Percentiles rank a stretch among this genome's conserved stretches.
Conservation (phyloP, 2,797 vertebrate genomes). For the Platyrinchus mystaceus region DNA sequence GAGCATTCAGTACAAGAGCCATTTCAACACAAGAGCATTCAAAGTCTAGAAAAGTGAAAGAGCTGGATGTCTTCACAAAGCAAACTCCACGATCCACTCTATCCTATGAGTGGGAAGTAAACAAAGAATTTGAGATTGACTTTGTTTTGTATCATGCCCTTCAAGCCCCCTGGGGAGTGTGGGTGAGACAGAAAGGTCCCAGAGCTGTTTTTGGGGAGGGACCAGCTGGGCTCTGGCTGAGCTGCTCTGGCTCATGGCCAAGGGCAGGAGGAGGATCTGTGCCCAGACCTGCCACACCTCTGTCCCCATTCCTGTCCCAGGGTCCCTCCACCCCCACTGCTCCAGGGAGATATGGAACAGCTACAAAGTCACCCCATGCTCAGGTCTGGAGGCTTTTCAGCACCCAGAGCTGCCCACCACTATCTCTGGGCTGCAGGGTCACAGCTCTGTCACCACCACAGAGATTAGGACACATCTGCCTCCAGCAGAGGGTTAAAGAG, state of each 20-base stretch:
- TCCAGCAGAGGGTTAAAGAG: neutral
- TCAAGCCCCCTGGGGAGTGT: neutral
- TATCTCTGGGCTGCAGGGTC: neutral
- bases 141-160: rapidly evolving
- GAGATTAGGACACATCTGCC: neutral
- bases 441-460: neutral
- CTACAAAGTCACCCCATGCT: rapidly evolving
- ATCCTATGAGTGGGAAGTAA: neutral
- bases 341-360: neutral
- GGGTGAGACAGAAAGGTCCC: neutral
- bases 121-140: neutral
- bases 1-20: neutral
- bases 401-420: neutral
- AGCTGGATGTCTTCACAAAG: rapidly evolving
- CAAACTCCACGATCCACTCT: rapidly evolving
- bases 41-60: neutral
- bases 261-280: neutral
- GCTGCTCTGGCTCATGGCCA: neutral
- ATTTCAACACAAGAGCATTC: neutral
- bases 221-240: neutral
- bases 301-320: neutral
- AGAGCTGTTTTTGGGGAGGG: neutral
- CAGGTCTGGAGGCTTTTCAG: neutral
- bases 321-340: neutral
- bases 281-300: neutral